phyloP scores from a whole-genome alignment of 2,113 vertebrate genomes.

The Megatriorchis doriae region DNA sequence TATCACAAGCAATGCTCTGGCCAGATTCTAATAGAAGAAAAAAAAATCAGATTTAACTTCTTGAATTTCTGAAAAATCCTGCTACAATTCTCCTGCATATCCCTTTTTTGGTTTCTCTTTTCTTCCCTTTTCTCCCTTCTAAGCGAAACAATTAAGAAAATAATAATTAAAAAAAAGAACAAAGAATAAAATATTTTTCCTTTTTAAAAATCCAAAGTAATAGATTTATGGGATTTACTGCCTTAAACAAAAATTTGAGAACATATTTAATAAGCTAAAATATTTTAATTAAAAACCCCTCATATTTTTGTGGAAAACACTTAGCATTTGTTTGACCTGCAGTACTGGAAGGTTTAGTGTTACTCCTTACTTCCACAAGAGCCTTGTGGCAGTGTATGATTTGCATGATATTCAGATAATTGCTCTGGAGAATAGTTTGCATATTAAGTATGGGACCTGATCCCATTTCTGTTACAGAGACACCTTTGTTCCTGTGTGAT shows the following conservation, averaged over 20 bases:
- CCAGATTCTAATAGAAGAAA: slow-evolving; percentile 68
- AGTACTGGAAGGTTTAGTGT: not conserved
- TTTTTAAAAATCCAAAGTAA: not conserved
- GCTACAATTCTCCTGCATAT: not conserved
- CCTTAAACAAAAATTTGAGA: not conserved
- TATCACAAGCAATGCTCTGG: slow-evolving; percentile 80
- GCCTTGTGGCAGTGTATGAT: not conserved
- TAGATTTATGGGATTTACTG: not conserved
- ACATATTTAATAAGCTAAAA: not conserved
- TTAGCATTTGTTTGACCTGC: not conserved
- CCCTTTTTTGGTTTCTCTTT: not conserved
- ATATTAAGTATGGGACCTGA: slow-evolving; percentile 1
- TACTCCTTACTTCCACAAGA: not conserved
- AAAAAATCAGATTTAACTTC: not conserved
- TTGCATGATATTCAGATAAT: not conserved
- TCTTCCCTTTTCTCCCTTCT: not conserved
- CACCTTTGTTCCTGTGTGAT: slow-evolving; percentile 5
- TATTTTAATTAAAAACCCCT: not conserved
- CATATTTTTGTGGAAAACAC: not conserved
- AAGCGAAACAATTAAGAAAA: not conserved
- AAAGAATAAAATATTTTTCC: not conserved
- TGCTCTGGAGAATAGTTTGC: not conserved
- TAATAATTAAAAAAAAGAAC: not conserved
- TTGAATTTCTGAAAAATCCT: not conserved
- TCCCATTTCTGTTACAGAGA: slow-evolving; percentile 9